These are phyloP conservation scores for Siderastrea radians DNA, from an alignment of 92 coral and sea anemone species.

Conservation along the genomic window DNA sequence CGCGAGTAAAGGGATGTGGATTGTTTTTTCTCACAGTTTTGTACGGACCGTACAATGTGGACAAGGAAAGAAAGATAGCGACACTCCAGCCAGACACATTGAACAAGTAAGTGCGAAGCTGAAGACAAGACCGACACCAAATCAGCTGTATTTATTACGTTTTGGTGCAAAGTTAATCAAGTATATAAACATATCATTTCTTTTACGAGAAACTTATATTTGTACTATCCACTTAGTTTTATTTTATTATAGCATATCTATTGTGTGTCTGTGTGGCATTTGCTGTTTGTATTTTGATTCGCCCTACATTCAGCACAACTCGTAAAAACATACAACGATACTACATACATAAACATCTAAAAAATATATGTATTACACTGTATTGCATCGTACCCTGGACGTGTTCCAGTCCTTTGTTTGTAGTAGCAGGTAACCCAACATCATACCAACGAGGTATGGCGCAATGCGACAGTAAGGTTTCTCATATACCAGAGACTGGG, in stretches of 20 bases:
- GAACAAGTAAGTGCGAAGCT: slow-evolving; percentile 8
- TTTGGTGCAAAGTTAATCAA: no score
- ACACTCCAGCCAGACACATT: slow-evolving; percentile 75
- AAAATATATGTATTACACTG: no score
- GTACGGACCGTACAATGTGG: slow-evolving; percentile 84
- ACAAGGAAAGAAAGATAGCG: slow-evolving; percentile 69
- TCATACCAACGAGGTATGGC: slow-evolving; percentile 91
- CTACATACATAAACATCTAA: no score
- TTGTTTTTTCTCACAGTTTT: slow-evolving; percentile 38
- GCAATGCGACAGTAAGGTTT: slow-evolving; percentile 97
- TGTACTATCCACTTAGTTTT: no score
- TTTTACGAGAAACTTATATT: no score
- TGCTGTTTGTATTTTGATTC: no score
- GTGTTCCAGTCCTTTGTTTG: slow-evolving; percentile 8
- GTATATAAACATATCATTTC: no score
- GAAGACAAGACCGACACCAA: not conserved
- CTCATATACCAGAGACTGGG: slow-evolving; percentile 53
- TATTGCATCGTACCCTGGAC: slow-evolving; percentile 2
- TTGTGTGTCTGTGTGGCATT: no score
- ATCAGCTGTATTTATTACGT: not conserved
- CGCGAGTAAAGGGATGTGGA: slow-evolving; percentile 69
- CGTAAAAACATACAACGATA: no score
- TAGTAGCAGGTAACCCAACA: slow-evolving; percentile 75
- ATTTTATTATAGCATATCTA: no score
- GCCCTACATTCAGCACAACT: no score